Percentiles rank a stretch among this genome's conserved stretches.
Evolutionary conservation across 2,888 invertebrate genomes (phyloP).

Genomic region (Drosophila rellima): DNA sequence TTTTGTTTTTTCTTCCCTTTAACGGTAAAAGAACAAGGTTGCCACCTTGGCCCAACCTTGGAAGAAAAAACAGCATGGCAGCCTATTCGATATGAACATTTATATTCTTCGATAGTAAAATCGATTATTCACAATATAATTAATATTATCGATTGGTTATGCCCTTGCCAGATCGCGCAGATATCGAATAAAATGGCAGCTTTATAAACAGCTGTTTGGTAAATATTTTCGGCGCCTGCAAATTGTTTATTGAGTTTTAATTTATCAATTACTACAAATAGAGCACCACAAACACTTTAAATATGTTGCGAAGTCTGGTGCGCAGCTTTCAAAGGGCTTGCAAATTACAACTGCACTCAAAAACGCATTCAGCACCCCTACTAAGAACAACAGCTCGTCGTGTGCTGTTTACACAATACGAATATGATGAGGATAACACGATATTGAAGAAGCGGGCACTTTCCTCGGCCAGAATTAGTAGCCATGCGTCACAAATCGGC

Average conservation of each 20-base stretch:
- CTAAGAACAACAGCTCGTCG: slow-evolving; percentile 20
- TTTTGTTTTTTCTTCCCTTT: too few species aligned
- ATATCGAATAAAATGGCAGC: background rate
- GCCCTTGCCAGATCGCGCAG: slow-evolving; percentile 10
- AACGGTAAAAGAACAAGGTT: too few species aligned
- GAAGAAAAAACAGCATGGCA: too few species aligned
- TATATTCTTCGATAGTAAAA: too few species aligned
- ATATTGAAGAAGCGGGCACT: slow-evolving; percentile 21
- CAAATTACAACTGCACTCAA: slow-evolving; percentile 31
- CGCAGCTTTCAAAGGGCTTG: slow-evolving; percentile 56
- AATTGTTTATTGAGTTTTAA: slow-evolving; percentile 22
- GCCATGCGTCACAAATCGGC: slow-evolving; percentile 11
- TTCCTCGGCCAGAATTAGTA: slow-evolving; percentile 35
- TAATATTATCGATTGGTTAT: background rate
- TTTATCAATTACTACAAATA: background rate
- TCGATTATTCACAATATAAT: too few species aligned
- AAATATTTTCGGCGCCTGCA: slow-evolving; percentile 5
- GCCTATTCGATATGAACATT: too few species aligned
- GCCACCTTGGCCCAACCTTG: too few species aligned
- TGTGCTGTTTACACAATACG: slow-evolving; percentile 56
- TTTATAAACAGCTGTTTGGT: slow-evolving; percentile 44
- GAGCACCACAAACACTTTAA: background rate
- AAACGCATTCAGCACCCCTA: background rate
- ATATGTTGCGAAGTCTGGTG: slow-evolving; percentile 65
- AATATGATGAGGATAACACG: slow-evolving; percentile 21